Evolutionary conservation across 2,888 invertebrate species (phyloP), one percentile per base, ranked within the genome.

Genomic region (Glyphotaelius pellucidus): DNA sequence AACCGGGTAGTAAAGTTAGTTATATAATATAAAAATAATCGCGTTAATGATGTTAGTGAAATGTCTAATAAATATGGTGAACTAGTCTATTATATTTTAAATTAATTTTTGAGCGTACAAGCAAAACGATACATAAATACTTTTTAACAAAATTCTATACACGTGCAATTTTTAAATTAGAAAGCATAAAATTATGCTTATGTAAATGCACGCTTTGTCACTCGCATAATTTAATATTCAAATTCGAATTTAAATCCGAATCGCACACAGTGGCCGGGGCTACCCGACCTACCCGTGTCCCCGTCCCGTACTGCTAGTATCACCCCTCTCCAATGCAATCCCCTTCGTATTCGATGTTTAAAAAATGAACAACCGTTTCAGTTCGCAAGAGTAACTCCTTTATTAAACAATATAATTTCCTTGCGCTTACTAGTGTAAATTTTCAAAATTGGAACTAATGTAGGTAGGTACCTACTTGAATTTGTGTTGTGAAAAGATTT

Each of bases 141-240:
- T 67, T 67, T 67, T 67, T 67, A n/a, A 9, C 4, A 81, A 67
- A 67, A 67, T n/a, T 9, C 67, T 2, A 9, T 2, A 67, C 67
- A n/a, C 25, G 25, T 67, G 19, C 25, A 25, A 25, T 67, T 67
- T n/a, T 67, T 25, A 67, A 67, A 67, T 67, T 67, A 67, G 67
- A 67, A 67, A 67, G 67, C 67, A 67, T 84, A 85, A 92, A 83
- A 92, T 88, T 81, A 83, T 32, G 86, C 80, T 83, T 81, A 92
- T 92, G 92, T 92, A 92, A 92, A 92, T 92, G 80, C 89, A 90
- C 86, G 92, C 92, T 88, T 84, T 92, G 92, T 92, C 90, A 88
- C 88, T 92, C 90, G 92, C 88, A 92, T 92, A 92, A 92, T 92
- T 92, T 92, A 92, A 92, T 92, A 92, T 92, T 92, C 90, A 92